Conservation (phyloP, 2,113 vertebrate genomes). For the Phaethon lepturus region DNA sequence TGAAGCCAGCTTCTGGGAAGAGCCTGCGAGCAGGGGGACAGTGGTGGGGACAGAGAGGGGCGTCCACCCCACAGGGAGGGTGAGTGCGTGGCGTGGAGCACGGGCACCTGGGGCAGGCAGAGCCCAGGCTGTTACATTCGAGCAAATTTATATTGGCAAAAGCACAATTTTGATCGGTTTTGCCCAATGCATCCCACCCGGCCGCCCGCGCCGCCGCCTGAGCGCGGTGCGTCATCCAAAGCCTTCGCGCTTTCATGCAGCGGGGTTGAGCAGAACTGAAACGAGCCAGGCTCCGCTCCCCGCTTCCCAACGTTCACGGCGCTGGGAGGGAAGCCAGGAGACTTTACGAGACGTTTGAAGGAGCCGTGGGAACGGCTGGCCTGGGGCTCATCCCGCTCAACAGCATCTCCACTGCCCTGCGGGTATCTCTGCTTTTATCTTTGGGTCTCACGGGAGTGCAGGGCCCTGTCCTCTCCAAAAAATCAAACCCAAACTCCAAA, state of each 20-base stretch:
- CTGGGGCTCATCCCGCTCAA: fast-evolving
- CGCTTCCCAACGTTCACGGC: conserved; percentile 24
- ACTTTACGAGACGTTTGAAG: background rate
- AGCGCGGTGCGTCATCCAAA: background rate
- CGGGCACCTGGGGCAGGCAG: fast-evolving
- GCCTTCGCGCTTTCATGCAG: background rate
- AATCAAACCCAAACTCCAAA: background rate
- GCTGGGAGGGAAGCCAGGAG: conserved; percentile 10
- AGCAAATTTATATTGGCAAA: background rate
- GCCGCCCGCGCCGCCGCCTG: background rate
- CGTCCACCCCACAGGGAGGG: background rate
- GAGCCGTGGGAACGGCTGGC: background rate
- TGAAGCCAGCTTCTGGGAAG: background rate
- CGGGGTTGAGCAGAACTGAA: background rate
- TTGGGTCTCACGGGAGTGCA: fast-evolving
- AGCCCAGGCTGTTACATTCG: background rate
- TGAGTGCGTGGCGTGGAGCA: fast-evolving
- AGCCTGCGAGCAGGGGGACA: fast-evolving
- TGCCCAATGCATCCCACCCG: background rate
- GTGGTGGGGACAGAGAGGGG: background rate
- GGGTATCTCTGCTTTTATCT: background rate
- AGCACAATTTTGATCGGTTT: background rate
- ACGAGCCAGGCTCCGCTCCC: background rate
- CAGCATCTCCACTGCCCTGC: background rate
- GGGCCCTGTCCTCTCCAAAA: background rate